Percentiles rank a stretch among this genome's conserved stretches.
Conservation (phyloP, 2,113 vertebrate genomes). For the Aegithalos caudatus region DNA sequence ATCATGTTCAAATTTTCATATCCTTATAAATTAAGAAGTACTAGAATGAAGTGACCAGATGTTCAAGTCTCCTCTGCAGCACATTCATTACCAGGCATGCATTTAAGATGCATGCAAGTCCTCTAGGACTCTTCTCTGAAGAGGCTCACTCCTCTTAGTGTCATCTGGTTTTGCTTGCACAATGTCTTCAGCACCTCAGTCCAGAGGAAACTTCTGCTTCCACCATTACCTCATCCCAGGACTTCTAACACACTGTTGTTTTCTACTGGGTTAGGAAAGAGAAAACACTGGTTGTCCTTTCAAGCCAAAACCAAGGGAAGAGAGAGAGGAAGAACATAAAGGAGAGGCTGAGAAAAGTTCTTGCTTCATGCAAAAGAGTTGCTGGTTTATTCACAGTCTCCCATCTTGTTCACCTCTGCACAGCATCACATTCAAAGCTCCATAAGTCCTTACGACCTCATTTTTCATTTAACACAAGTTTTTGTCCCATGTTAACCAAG, state of each 20-base stretch:
- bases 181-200: background rate
- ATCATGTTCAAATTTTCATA: slow-evolving; percentile 71
- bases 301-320: background rate
- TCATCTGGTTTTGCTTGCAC: background rate
- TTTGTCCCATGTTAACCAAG: background rate
- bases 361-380: background rate
- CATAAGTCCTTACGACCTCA: background rate
- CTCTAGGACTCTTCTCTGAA: background rate
- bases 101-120: slow-evolving; percentile 39
- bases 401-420: background rate
- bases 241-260: background rate
- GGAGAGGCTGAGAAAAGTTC: background rate
- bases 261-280: background rate
- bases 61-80: slow-evolving; percentile 49
- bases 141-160: background rate
- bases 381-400: background rate
- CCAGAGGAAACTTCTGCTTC: background rate
- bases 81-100: slow-evolving; percentile 26
- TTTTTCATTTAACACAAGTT: background rate
- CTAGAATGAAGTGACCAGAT: slow-evolving; percentile 72
- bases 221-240: background rate
- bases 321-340: background rate
- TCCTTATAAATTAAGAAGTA: slow-evolving; percentile 76
- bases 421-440: background rate
- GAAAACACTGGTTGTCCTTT: background rate